phyloP scores from a whole-genome alignment of 2,797 vertebrate species.

The Lutra lutra region DNA sequence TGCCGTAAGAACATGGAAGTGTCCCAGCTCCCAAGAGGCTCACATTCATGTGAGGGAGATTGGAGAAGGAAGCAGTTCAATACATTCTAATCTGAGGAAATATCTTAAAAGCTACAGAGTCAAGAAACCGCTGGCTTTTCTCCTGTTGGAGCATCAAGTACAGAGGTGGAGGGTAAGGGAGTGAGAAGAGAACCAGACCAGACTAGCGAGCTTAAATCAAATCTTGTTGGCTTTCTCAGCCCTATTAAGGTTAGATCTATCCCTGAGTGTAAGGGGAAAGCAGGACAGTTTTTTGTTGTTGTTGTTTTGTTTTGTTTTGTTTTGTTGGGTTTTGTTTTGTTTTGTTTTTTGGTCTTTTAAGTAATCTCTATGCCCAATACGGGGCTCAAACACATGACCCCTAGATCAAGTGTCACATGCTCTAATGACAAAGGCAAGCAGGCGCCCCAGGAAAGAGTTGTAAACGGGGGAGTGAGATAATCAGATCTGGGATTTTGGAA shows the following conservation, averaged over 20 bases:
- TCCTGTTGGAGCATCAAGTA: not conserved
- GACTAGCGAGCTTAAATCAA: not conserved
- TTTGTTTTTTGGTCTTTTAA: not conserved
- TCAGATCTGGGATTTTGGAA: conserved; percentile 13
- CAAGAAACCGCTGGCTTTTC: not conserved
- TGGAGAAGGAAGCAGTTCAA: not conserved
- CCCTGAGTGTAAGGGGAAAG: not conserved
- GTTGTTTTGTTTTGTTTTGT: too few relatives aligned
- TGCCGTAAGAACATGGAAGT: not conserved
- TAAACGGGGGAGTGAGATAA: not conserved
- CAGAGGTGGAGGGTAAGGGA: not conserved
- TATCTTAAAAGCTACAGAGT: conserved; percentile 20
- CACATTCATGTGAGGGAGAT: not conserved
- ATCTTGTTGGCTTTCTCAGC: not conserved
- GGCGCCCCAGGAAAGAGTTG: not conserved
- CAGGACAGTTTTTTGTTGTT: not conserved
- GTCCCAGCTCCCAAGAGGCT: conserved; percentile 5
- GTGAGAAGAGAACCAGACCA: not conserved
- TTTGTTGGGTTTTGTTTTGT: too few relatives aligned
- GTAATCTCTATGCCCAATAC: not conserved
- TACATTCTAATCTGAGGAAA: not conserved
- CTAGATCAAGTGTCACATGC: not conserved
- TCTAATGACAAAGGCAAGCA: not conserved
- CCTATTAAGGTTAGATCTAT: not conserved
- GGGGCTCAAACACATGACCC: not conserved